These are phyloP conservation scores for Phocoena phocoena DNA, from an alignment of 2,113 vertebrate species.

Conservation along the genomic window DNA sequence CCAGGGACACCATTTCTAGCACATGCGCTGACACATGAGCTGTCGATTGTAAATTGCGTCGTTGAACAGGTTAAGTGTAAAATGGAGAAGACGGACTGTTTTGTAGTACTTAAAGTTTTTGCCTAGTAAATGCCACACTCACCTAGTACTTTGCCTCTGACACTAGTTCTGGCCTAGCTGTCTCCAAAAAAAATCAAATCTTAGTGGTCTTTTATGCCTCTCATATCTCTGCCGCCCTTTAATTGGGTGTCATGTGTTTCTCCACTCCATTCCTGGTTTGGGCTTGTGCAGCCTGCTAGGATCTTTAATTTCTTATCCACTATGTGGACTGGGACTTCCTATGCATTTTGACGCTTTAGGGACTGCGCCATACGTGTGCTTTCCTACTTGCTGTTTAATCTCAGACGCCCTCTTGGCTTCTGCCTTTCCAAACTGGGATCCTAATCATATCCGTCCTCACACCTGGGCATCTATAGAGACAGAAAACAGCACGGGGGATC, in stretches of 20 bases:
- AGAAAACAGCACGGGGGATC: not conserved
- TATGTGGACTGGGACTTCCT: not conserved
- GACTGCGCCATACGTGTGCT: not conserved
- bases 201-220: not conserved
- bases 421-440: not conserved
- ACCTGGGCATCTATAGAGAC: not conserved
- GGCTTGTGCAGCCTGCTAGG: not conserved
- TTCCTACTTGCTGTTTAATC: not conserved
- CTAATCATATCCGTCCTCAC: not conserved
- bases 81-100: not conserved
- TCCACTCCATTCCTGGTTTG: not conserved
- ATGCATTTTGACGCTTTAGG: not conserved
- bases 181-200: not conserved
- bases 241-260: not conserved
- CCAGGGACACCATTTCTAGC: not conserved
- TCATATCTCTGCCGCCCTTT: not conserved
- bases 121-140: not conserved
- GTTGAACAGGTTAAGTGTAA: not conserved
- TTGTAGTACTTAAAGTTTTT: not conserved
- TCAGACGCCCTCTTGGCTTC: not conserved
- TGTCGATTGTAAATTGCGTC: not conserved
- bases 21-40: rapidly evolving
- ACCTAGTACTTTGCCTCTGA: not conserved
- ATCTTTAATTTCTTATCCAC: not conserved
- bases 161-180: not conserved